phyloP scores from a whole-genome alignment of 2,113 vertebrate species.

The Gnathonemus longibarbis region DNA sequence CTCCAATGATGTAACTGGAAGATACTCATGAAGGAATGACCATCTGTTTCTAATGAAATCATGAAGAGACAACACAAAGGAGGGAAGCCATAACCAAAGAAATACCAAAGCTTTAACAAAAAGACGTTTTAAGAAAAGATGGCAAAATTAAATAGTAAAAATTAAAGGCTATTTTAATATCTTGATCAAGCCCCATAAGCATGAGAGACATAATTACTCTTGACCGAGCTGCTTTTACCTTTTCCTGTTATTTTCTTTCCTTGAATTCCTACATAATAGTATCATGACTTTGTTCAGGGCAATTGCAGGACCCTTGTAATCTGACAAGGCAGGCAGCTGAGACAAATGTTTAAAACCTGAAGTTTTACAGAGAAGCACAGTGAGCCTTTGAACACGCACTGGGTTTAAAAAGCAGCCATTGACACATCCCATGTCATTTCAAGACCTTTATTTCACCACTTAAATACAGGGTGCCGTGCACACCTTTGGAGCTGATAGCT shows the following conservation, averaged over 20 bases:
- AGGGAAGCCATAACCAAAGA: neutral
- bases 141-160: slow-evolving; percentile 32
- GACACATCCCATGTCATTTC: slow-evolving; percentile 37
- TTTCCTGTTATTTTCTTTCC: slow-evolving; percentile 37
- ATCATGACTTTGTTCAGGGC: slow-evolving; percentile 57
- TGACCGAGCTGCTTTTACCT: slow-evolving; percentile 41
- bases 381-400: slow-evolving; percentile 48
- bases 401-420: slow-evolving; percentile 31
- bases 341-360: slow-evolving; percentile 33
- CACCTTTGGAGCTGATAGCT: neutral
- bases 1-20: neutral
- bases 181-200: neutral
- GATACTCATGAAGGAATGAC: slow-evolving; percentile 22
- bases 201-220: slow-evolving; percentile 31
- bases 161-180: slow-evolving; percentile 50
- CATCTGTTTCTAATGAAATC: neutral
- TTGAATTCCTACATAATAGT: slow-evolving; percentile 65
- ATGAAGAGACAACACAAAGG: neutral
- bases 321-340: slow-evolving; percentile 35
- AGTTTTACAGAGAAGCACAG: slow-evolving; percentile 28
- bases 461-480: slow-evolving; percentile 22
- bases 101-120: neutral
- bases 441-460: slow-evolving; percentile 20
- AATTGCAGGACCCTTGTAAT: slow-evolving; percentile 59
- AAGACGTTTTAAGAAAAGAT: neutral